Base-by-base conservation (phyloP, 2,888 invertebrate species). In the Ethmia dodecea region DNA sequence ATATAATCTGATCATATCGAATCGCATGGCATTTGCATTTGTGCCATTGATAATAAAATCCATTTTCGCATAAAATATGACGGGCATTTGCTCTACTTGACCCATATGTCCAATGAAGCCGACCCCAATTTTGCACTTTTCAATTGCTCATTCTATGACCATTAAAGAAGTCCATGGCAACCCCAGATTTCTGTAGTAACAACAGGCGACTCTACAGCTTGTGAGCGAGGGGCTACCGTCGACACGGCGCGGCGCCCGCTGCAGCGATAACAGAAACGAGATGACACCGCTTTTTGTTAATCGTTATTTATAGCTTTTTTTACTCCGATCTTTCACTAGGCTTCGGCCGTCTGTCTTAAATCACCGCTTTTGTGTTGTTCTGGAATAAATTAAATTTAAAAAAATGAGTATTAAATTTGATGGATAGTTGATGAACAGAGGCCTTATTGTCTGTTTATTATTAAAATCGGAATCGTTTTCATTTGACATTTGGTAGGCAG, bases 271-370 rank as follows among this genome's bases (percentile, higher is more conserved):
- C 68, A 63, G 66, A 66, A 65, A 69, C 68, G 77, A 74, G 78
- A 83, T 81, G 84, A 80, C 81, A 83, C 68, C 75, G 78, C 74
- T 79, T 83, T 76, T 80, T 78, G 78, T 83, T 77, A 80, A 80
- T 78, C 72, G 76, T 78, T 78, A 83, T 86, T 83, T 83, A 83
- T 78, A 68, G 63, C 60, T 51, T 71, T 76, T 83, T 81, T 83
- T 77, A 47, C 49, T 55, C 49, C 47, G 40, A 28, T 67, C 54
- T 49, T 58, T 56, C 60, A 52, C 63, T 59, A 61, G 51, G 52
- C 39, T 53, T 63, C 68, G 55, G 61, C 69, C 67, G 71, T 60
- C 71, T 74, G 72, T 74, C 62, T 70, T 68, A 70, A 73, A 71
- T 72, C 73, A 72, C 66, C n/a, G n/a, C n/a, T n/a, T n/a, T n/a